These are phyloP conservation scores for Sparus aurata DNA, from an alignment of 2,797 vertebrate genomes.

Conservation along the genomic window DNA sequence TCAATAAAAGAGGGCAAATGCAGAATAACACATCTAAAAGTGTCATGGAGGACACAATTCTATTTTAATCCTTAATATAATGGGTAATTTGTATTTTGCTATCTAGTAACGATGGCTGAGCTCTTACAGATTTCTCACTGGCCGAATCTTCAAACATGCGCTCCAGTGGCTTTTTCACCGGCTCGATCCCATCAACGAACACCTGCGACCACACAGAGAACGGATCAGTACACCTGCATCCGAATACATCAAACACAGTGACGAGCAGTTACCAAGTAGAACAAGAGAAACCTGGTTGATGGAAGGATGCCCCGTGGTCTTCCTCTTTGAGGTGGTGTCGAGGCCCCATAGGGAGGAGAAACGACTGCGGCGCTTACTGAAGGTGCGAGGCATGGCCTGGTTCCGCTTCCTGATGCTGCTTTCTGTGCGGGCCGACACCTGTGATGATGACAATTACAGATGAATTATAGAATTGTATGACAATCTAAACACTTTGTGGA, in stretches of 20 bases:
- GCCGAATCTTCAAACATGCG: slow-evolving; percentile 89
- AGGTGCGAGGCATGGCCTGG: slow-evolving; percentile 92
- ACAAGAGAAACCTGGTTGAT: slow-evolving; percentile 90
- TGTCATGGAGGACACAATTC: background rate
- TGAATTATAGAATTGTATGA: background rate
- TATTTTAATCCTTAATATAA: background rate
- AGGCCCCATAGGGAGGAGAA: slow-evolving; percentile 99
- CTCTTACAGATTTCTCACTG: slow-evolving; percentile 84
- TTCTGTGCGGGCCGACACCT: slow-evolving; percentile 96
- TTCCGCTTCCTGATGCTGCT: slow-evolving; percentile 88
- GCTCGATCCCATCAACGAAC: slow-evolving; percentile 91
- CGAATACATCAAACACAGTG: background rate
- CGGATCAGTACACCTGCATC: background rate
- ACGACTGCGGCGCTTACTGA: slow-evolving; percentile 94
- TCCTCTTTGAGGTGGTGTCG: slow-evolving; percentile 96
- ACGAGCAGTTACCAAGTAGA: background rate
- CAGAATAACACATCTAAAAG: background rate
- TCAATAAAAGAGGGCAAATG: background rate
- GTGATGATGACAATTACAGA: background rate
- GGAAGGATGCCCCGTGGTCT: slow-evolving; percentile 92
- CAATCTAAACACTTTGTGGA: background rate
- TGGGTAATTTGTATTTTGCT: background rate
- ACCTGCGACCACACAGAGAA: slow-evolving; percentile 84
- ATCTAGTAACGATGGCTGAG: background rate
- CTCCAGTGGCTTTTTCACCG: slow-evolving; percentile 90